Evolutionary conservation across 2,113 vertebrate genomes (phyloP), one percentile per base, ranked within the genome.

Genomic region (Caretta caretta): DNA sequence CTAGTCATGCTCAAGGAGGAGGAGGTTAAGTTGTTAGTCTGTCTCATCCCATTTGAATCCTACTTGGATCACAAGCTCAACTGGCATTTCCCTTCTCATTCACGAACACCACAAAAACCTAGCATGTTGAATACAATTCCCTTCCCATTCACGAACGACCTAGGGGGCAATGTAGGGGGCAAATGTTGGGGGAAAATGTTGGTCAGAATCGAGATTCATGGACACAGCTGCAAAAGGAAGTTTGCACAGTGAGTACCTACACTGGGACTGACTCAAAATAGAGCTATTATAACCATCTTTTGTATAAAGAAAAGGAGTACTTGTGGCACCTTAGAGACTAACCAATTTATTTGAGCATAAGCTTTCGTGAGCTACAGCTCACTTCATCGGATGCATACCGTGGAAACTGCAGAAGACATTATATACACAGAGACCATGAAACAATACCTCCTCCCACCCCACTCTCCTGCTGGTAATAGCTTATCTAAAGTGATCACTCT

Each of bases 81-180:
- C 22, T 0, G 62, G 65, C 1, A 1, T 17, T 3, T 25, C 31
- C 14, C 46, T 49, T 35, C 29, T 31, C 80, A 62, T 56, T 20
- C 35, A n/a, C 12, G 29, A 80, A 53, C 2, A 0, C 25, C 54
- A 75, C 29, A 50, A 84, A 82, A 56, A 84, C 38, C 22, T 19
- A 1, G 0, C 0, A 0, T 0, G 0, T 50, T 90, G 62, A 19
- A 50, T 31, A 29, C 46, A 0, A 0, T 29, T 9, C 22, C 10
- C 87, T 53, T 51, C 19, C 65, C 31, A 25, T 0, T 0, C 27
- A 79, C 16, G 4, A 69, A 72, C 3, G 16, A 35, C 27, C 24
- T 78, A 25, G 14, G 48, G 31, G 25, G 51, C 80, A 90, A 17
- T 29, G 49, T 17, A 10, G 35, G 48, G 24, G 20, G 38, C 57